Evolutionary conservation across 37 sponge, comb jelly and placozoan genomes (phyloP).

Genomic region (Theonella swinhoei): DNA sequence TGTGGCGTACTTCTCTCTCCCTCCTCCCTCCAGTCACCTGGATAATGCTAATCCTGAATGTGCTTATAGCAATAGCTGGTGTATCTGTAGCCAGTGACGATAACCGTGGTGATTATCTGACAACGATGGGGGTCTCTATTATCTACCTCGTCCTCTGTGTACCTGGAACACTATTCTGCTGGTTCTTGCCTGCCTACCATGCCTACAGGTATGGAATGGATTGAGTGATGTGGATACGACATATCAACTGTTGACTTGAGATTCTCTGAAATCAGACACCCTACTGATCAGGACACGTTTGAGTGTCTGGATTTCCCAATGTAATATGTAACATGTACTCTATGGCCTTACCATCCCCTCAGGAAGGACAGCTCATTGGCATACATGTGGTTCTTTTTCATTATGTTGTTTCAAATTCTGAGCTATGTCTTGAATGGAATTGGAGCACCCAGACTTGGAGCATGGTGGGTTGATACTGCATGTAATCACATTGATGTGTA

Average conservation of each 20-base stretch:
- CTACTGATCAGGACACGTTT: too few species aligned
- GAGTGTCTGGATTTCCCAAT: too few species aligned
- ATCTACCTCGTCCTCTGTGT: constrained; percentile 60
- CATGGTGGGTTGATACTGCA: constrained; percentile 72
- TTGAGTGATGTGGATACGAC: not conserved
- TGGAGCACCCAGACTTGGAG: constrained; percentile 61
- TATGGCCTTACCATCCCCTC: too few species aligned
- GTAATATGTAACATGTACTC: too few species aligned
- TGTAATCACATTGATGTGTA: too few species aligned
- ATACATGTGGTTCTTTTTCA: constrained; percentile 93
- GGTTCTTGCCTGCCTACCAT: constrained; percentile 86
- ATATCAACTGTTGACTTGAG: too few species aligned
- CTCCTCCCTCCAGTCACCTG: constrained; percentile 44
- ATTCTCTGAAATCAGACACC: not conserved
- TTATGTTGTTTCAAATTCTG: constrained; percentile 72
- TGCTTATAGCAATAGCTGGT: constrained; percentile 45
- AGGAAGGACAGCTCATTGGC: constrained; percentile 89
- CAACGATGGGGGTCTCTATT: constrained; percentile 68
- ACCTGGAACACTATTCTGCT: constrained; percentile 83
- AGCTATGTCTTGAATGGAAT: constrained; percentile 48
- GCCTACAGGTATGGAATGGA: constrained; percentile 76
- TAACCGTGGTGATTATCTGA: constrained; percentile 8
- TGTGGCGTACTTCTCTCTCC: too few species aligned
- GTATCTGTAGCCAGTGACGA: not conserved
- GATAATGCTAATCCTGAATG: constrained; percentile 53